Evolutionary conservation across 2,888 invertebrate genomes (phyloP).

Genomic region (Spodoptera littoralis): DNA sequence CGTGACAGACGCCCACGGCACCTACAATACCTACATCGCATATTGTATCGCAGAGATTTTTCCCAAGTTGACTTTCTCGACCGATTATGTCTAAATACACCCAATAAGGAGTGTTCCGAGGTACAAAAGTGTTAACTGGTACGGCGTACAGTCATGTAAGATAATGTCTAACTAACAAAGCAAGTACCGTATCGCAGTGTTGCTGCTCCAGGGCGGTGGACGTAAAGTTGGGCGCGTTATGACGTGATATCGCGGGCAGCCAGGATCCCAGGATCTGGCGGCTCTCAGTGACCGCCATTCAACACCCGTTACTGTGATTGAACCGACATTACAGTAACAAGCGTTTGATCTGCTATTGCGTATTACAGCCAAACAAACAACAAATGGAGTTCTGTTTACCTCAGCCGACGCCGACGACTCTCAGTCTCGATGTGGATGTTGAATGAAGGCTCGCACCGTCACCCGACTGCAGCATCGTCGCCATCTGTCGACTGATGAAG

Average conservation of each 20-base stretch:
- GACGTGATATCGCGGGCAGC: constrained; percentile 71
- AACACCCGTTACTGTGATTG: constrained; percentile 58
- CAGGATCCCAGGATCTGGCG: constrained; percentile 55
- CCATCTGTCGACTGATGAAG: constrained; percentile 54
- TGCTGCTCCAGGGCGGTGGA: constrained; percentile 4
- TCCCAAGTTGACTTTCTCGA: too few relatives aligned
- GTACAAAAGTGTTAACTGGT: too few relatives aligned
- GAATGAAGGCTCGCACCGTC: constrained; percentile 5
- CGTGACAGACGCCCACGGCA: too few relatives aligned
- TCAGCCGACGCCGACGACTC: constrained; percentile 2
- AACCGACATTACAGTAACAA: constrained; percentile 49
- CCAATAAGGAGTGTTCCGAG: too few relatives aligned
- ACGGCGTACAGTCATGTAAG: not conserved
- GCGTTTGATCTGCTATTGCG: constrained; percentile 48
- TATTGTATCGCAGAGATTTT: too few relatives aligned
- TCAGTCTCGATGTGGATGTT: not conserved
- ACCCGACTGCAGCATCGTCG: constrained; percentile 5
- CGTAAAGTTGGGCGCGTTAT: constrained; percentile 57
- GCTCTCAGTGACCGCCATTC: constrained; percentile 26
- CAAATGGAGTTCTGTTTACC: constrained; percentile 42
- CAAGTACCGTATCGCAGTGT: constrained; percentile 34
- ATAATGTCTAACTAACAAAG: too few relatives aligned
- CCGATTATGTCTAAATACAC: too few relatives aligned
- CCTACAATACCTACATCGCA: too few relatives aligned
- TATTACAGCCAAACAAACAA: constrained; percentile 11